These are phyloP conservation scores for Colossoma macropomum DNA, from an alignment of 2,113 vertebrate genomes.

Conservation along the genomic window DNA sequence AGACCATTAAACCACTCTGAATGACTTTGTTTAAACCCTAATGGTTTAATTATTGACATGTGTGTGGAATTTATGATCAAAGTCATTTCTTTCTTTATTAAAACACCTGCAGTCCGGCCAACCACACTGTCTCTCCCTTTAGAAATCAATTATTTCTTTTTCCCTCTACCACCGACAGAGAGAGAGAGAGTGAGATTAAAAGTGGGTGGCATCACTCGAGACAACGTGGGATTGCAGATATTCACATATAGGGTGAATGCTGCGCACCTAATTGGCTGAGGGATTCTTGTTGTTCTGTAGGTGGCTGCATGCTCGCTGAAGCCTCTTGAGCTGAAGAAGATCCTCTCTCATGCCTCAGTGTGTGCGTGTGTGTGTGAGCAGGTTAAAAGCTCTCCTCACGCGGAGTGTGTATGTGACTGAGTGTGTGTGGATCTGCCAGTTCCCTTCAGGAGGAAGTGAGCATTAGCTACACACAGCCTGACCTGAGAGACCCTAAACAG, in stretches of 20 bases:
- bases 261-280: conserved; percentile 37
- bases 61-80: too few species aligned
- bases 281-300: conserved; percentile 15
- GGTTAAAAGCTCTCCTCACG: conserved; percentile 60
- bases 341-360: conserved; percentile 19
- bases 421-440: conserved; percentile 2
- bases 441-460: conserved; percentile 33
- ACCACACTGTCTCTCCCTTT: neutral
- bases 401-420: conserved; percentile 52
- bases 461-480: conserved; percentile 1
- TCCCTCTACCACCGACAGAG: neutral
- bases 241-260: conserved; percentile 19
- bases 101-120: too few species aligned
- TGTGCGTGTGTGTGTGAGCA: conserved; percentile 42
- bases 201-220: conserved; percentile 5
- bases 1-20: too few species aligned
- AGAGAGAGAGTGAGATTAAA: neutral
- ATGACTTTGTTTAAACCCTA: too few species aligned
- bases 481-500: neutral
- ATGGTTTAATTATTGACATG: too few species aligned
- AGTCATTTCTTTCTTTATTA: too few species aligned
- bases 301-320: conserved; percentile 8
- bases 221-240: conserved; percentile 12
- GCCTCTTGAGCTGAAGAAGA: conserved; percentile 53
- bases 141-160: neutral